These are phyloP conservation scores for Papio anubis DNA, from an alignment of 2,113 vertebrate species.

Conservation along the genomic window DNA sequence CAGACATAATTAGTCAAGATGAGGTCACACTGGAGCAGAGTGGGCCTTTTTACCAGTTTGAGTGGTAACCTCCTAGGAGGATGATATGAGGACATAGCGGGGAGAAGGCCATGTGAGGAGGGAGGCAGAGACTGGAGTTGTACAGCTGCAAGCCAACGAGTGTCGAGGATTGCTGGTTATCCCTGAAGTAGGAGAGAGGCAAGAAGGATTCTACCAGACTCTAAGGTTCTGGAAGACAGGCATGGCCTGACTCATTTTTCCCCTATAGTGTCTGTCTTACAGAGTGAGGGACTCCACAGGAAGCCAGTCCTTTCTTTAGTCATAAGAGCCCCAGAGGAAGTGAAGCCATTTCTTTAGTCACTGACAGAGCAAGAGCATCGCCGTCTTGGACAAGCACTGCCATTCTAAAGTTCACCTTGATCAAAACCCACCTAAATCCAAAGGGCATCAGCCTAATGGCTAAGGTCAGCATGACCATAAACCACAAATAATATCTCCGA, in stretches of 20 bases:
- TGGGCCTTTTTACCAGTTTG: not conserved
- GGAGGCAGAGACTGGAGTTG: not conserved
- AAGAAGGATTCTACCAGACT: not conserved
- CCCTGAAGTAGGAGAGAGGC: not conserved
- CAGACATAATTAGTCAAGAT: not conserved
- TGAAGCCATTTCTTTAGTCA: not conserved
- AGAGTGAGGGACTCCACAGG: not conserved
- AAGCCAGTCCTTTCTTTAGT: not conserved
- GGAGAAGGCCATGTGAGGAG: not conserved
- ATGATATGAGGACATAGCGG: rapidly evolving
- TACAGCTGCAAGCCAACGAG: not conserved
- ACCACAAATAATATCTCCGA: too few relatives aligned
- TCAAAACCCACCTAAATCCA: too few relatives aligned
- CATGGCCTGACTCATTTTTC: not conserved
- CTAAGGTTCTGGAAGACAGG: not conserved
- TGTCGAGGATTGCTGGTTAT: not conserved
- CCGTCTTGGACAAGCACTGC: too few relatives aligned
- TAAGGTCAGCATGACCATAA: too few relatives aligned
- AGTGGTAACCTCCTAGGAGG: not conserved
- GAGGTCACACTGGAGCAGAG: not conserved
- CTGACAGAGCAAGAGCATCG: too few relatives aligned
- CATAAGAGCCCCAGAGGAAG: not conserved
- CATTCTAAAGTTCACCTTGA: too few relatives aligned
- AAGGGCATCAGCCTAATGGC: too few relatives aligned
- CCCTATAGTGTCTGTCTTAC: not conserved